Percentiles rank a stretch among this genome's conserved stretches.
phyloP scores from a whole-genome alignment of 2,888 invertebrate genomes.

The Drosophila prolongata region DNA sequence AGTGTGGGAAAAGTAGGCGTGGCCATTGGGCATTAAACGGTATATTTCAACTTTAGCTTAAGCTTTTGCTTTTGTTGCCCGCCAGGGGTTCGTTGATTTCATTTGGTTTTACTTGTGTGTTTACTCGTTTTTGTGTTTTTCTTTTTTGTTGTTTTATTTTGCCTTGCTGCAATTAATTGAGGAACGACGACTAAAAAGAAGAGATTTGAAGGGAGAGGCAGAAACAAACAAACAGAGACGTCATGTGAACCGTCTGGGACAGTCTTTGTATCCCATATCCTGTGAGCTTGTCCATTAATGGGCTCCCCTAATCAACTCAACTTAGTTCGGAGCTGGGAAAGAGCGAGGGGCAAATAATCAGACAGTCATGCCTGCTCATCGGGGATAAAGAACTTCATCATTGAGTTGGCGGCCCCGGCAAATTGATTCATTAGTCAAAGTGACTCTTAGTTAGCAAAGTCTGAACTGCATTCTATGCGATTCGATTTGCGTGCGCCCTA shows the following conservation, averaged over 20 bases:
- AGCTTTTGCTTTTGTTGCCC: slow-evolving; percentile 54
- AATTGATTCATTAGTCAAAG: slow-evolving; percentile 81
- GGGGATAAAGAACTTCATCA: slow-evolving; percentile 61
- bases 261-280: slow-evolving; percentile 63
- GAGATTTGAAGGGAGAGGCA: slow-evolving; percentile 36
- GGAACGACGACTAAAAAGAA: slow-evolving; percentile 58
- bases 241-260: slow-evolving; percentile 67
- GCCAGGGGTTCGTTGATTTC: slow-evolving; percentile 61
- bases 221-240: slow-evolving; percentile 60
- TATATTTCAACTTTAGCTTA: slow-evolving; percentile 71
- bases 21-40: slow-evolving; percentile 75
- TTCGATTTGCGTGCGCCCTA: slow-evolving; percentile 26
- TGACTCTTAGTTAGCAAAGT: slow-evolving; percentile 75
- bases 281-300: slow-evolving; percentile 74
- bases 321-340: slow-evolving; percentile 5
- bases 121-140: slow-evolving; percentile 24
- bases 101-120: slow-evolving; percentile 65
- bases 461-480: slow-evolving; percentile 39
- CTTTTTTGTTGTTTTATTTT: slow-evolving; percentile 36
- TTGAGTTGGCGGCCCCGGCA: slow-evolving; percentile 66
- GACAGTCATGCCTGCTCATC: slow-evolving; percentile 45
- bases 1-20: slow-evolving; percentile 76
- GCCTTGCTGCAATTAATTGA: slow-evolving; percentile 71
- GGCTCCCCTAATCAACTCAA: slow-evolving; percentile 60
- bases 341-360: slow-evolving; percentile 7